Base-by-base conservation (phyloP, 2,888 invertebrate species). In the Agriotes lineatus region DNA sequence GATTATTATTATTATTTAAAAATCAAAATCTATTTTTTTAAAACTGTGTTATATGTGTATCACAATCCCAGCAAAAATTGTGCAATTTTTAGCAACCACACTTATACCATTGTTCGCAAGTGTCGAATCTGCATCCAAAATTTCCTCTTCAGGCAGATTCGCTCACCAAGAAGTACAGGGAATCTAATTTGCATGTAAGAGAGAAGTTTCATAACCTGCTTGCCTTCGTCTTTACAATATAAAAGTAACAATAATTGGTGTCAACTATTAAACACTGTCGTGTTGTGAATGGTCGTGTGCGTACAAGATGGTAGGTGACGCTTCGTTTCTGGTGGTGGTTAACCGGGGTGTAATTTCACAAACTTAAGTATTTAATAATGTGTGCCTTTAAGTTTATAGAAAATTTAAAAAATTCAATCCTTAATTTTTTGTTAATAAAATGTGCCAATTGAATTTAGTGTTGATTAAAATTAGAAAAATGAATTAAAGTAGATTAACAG, bases 221-320 rank as follows among this genome's bases (percentile, higher is more conserved):
- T 67, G 60, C 66, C 66, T 67, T 67, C 66, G 44, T 67, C 66
- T 60, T 52, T 67, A 67, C 60, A 67, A 67, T 67, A 67, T 67
- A 67, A 67, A 67, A 67, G 66, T 67, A 59, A 60, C 66, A 52
- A 67, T 67, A 67, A 50, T 58, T 65, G 48, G 65, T 58, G 59
- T 48, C 58, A 39, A 37, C 39, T 54, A 44, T 60, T 67, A 33
- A 60, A 60, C 54, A 60, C 35, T 60, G 45, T 67, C 50, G 66
- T 60, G 66, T 16, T 14, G 66, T 60, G 66, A 60, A 45, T 67
- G 60, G 60, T n/a, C n/a, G 60, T 60, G 52, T 33, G 60, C 54
- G 44, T 25, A 44, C 30, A 57, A n/a, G 20, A 67, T 67, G 66
- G 66, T 67, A 60, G 54, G 66, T 67, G 20, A 12, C 9, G 4